A percentile compares a stretch with the other conserved stretches of the same genome.
Conservation (phyloP, 1,140 invertebrate species). For the Drosophila nigromelanica region DNA sequence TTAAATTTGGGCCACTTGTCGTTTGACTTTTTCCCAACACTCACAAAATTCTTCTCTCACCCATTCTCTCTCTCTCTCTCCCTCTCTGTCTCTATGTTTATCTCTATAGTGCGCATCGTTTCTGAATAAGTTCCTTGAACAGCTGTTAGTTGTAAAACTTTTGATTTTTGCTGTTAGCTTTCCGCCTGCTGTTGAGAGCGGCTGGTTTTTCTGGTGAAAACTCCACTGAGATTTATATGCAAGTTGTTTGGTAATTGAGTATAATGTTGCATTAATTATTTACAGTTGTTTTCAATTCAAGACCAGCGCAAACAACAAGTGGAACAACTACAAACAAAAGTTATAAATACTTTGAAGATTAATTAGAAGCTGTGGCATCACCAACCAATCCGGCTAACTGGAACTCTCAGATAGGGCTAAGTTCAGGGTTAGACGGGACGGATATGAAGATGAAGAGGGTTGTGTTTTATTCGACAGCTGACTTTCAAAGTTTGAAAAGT, state of each 20-base stretch:
- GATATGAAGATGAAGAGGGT: too few species aligned
- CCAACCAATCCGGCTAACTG: constrained; percentile 6
- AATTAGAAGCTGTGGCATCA: constrained; percentile 56
- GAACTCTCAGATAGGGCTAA: constrained; percentile 10
- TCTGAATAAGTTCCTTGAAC: constrained; percentile 46
- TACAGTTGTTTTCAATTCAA: constrained; percentile 75
- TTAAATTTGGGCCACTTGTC: constrained; percentile 25
- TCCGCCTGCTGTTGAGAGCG: constrained; percentile 26
- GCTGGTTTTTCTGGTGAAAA: constrained; percentile 15
- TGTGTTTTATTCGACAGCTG: constrained; percentile 48
- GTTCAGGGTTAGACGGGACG: too few species aligned
- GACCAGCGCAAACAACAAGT: constrained; percentile 24
- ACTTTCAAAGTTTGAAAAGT: constrained; percentile 57
- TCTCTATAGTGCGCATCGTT: neutral
- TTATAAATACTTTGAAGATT: constrained; percentile 79
- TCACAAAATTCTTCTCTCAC: neutral
- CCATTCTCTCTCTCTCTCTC: neutral
- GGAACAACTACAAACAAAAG: constrained; percentile 65
- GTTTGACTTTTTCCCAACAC: constrained; percentile 26
- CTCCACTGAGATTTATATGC: constrained; percentile 62
- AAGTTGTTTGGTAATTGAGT: constrained; percentile 75
- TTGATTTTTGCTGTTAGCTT: constrained; percentile 44
- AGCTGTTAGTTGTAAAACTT: constrained; percentile 69
- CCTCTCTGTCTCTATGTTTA: neutral
- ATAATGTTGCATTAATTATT: constrained; percentile 82